Base-by-base conservation (phyloP, 2,797 vertebrate genomes). In the Leptatherina wallacei region DNA sequence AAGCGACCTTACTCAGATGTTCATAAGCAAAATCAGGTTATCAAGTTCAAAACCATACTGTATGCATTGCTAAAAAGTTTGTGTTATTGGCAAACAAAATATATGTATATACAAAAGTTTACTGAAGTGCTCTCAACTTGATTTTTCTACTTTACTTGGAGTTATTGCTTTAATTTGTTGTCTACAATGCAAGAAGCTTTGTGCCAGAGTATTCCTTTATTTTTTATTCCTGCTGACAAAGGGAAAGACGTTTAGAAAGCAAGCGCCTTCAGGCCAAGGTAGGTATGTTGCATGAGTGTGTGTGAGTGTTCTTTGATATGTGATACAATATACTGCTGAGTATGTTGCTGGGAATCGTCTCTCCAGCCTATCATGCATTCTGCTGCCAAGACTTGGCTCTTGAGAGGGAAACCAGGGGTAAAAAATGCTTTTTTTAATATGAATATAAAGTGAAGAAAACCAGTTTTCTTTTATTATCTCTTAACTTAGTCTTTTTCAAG, bases 151-250 rank as follows among this genome's bases (percentile, higher is more conserved):
- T 11, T 38, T 54, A 68, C 4, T 47, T 38, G 0, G 8, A 72
- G 16, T 32, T 63, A 32, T 65, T 52, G 33, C 16, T 71, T 56
- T 3, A 55, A 18, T 56, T 61, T 11, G 4, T 69, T 57, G 47
- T 81, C 54, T 44, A 22, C 29, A 51, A 40, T 24, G 54, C 35
- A 77, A 30, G 29, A 5, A 57, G 67, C 69, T 57, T 22, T 60
- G 58, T 74, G 66, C 55, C 65, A 65, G 27, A 61, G 63, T 73
- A 80, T 73, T 55, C 49, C 33, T 40, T 69, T 59, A 61, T 82
- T 84, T 80, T 57, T 61, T 71, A n/a, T 85, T 91, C 84, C 49
- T 88, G 88, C 87, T 90, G 89, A 92, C 80, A n/a, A 61, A 69
- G 62, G 77, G 40, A 82, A 77, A 79, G 42, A 60, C 10, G 8